Evolutionary conservation across 2,113 vertebrate genomes (phyloP).

Genomic region (Neotragus moschatus): DNA sequence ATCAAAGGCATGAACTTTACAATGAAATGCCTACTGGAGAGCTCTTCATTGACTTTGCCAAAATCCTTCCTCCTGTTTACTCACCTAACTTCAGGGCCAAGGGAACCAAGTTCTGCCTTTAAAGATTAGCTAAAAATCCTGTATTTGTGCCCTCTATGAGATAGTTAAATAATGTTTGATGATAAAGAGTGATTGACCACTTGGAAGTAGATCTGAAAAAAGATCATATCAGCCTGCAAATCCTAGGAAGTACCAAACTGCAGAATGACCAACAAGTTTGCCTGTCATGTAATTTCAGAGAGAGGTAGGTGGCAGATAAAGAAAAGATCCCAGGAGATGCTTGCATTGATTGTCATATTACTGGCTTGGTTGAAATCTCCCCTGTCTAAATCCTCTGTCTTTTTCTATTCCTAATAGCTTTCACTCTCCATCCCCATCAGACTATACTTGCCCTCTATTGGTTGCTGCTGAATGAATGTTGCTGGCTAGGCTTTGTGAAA

Average conservation of each 20-base stretch:
- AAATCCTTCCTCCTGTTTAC: not conserved
- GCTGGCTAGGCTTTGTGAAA: not conserved
- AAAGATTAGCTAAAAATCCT: not conserved
- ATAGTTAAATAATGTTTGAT: not conserved
- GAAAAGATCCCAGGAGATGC: not conserved
- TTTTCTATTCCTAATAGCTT: not conserved
- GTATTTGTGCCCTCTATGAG: not conserved
- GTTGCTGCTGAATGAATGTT: not conserved
- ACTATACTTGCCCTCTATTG: not conserved
- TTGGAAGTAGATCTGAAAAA: not conserved
- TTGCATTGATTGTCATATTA: accelerated
- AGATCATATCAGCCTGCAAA: not conserved
- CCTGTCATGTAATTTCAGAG: not conserved
- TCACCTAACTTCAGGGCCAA: not conserved
- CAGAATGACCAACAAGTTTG: not conserved
- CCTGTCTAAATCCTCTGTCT: not conserved
- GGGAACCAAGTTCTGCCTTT: not conserved
- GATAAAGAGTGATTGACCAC: not conserved
- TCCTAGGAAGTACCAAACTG: not conserved
- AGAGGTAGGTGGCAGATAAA: not conserved
- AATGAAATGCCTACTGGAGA: not conserved
- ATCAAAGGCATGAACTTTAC: not conserved
- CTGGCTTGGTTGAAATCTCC: accelerated
- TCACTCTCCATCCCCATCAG: not conserved
- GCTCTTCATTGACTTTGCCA: not conserved